Evolutionary conservation across 2,797 vertebrate species (phyloP), one percentile per base, ranked within the genome.

Genomic region (Bradypodion ventrale): DNA sequence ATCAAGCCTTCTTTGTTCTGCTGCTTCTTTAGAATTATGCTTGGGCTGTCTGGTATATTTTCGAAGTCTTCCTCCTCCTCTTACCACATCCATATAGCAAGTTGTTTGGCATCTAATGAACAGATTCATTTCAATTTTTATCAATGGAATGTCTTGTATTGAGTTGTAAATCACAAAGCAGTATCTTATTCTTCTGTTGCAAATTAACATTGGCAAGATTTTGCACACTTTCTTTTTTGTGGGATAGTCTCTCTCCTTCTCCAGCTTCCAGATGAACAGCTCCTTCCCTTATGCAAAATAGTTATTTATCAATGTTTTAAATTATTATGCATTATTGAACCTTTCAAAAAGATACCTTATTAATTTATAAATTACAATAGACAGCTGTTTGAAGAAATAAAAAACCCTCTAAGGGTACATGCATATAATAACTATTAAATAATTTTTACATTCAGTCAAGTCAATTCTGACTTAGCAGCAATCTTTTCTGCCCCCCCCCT

Each of bases 251-350:
- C 19, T 29, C 91, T 94, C 94, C n/a, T 52, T n/a, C n/a, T n/a
- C 7, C 70, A 7, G 15, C 44, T 60, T 60, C 16, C 7, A 72
- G 35, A 81, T 60, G 8, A 80, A 27, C 85, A 92, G 74, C 78
- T 86, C 65, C 59, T 82, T 66, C 52, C 9, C 23, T 12, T 15
- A 73, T 90, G 73, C 85, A 74, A 74, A 93, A 95, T 91, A 70
- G 66, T 27, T 86, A 91, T 91, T 86, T 88, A 46, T 29, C 66
- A 83, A 82, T 66, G 81, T 91, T 93, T 90, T 84, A 75, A 37
- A 84, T 83, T 80, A 75, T 89, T 0, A 23, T 49, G 83, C 16
- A 91, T 92, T 91, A 93, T 91, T 92, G 84, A 69, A 94, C 81
- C 32, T 44, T 70, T 85, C 60, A 49, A 74, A 88, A 89, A 52